Base-by-base conservation (phyloP, 1,140 invertebrate genomes). In the Drosophila takahashii region DNA sequence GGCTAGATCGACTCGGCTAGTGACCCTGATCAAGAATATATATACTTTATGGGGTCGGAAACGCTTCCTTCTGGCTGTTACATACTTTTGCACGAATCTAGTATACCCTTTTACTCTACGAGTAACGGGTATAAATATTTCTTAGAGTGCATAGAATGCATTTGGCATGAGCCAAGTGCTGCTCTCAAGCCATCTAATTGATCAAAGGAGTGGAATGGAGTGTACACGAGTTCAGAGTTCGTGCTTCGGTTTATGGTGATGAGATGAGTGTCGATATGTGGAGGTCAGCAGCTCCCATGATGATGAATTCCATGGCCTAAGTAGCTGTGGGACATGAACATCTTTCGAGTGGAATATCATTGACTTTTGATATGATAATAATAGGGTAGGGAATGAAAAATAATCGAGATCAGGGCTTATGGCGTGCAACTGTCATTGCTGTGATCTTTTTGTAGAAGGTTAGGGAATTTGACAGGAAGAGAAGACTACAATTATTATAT, bases 361-460 rank as follows among this genome's bases (percentile, higher is more conserved):
- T 70, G 67, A 57, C 34, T 39, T 71, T 47, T 71, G 51, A 71
- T 71, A 48, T 36, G 67, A 71, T 71, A 71, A 71, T 71, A 48
- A 53, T 41, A 34, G 64, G 51, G 9, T 56, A 26, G 9, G 34
- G 32, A 70, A 39, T 26, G n/a, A 44, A 70, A 58, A 39, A 54
- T 22, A 48, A 51, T n/a, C 13, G 18, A 32, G 39, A 67, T 67
- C 65, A 44, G 60, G 65, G 60, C 47, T 50, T 15, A 34, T 56
- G 10, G 64, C 64, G 34, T 37, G 64, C 34, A 32, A 15, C 15
- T 51, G 60, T 67, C 45, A 67, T 16, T 13, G 5, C 34, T 56
- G 41, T 67, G 29, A 51, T 32, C n/a, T 27, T 15, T 66, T 27
- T 3, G n/a, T 4, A 22, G 16, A 9, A 41, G 7, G 27, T 34